phyloP scores from a whole-genome alignment of 2,888 invertebrate species.

The Operophtera brumata region DNA sequence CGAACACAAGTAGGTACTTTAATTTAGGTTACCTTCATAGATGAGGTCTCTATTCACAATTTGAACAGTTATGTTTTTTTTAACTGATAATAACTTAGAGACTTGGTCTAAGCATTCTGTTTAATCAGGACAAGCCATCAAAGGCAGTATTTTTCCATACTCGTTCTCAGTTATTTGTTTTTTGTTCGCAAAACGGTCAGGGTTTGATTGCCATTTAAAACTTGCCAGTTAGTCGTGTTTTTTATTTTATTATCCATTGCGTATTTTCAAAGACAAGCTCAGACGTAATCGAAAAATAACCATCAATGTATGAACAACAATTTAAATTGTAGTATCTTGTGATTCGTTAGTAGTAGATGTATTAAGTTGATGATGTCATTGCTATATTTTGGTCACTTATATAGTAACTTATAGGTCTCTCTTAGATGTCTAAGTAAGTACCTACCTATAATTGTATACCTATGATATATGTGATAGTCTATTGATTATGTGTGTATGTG shows the following conservation, averaged over 20 bases:
- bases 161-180: conserved; percentile 28
- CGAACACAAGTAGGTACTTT: too few species aligned
- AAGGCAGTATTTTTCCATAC: conserved; percentile 30
- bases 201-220: conserved; percentile 4
- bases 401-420: not conserved
- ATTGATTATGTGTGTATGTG: too few species aligned
- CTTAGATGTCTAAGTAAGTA: too few species aligned
- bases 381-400: conserved; percentile 1
- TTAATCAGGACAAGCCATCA: conserved; percentile 3
- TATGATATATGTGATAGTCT: too few species aligned
- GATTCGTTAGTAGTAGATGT: conserved; percentile 1
- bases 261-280: not conserved
- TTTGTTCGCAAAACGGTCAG: conserved; percentile 30
- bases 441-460: too few species aligned
- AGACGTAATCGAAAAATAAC: not conserved
- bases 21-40: too few species aligned
- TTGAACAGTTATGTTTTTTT: not conserved
- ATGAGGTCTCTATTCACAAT: too few species aligned
- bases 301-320: not conserved
- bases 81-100: not conserved
- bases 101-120: not conserved
- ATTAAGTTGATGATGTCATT: conserved; percentile 15
- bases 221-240: not conserved
- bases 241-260: conserved; percentile 1
- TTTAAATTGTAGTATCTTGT: not conserved